Evolutionary conservation across 1,140 invertebrate species (phyloP).

Genomic region (Drosophila funebris): DNA sequence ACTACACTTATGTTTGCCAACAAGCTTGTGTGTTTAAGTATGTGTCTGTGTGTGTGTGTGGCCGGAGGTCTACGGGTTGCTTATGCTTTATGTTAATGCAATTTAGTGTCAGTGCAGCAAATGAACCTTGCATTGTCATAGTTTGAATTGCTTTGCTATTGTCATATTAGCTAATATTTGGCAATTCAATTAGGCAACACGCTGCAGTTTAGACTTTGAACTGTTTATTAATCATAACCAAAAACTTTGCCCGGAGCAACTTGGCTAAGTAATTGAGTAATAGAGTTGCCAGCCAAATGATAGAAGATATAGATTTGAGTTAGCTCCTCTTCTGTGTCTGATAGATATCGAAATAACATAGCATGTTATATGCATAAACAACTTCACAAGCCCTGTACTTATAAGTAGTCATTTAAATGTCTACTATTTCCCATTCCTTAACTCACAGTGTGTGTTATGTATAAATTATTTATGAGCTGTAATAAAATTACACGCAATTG

Average conservation of each 20-base stretch:
- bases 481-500: constrained; percentile 71
- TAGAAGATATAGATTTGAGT: too few species aligned
- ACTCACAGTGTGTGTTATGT: too few species aligned
- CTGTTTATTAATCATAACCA: too few species aligned
- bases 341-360: background rate
- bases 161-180: background rate
- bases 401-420: too few species aligned
- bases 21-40: constrained; percentile 33
- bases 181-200: too few species aligned
- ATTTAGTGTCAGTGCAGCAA: constrained; percentile 67
- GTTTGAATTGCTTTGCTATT: background rate
- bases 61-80: background rate
- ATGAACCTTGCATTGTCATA: constrained; percentile 50
- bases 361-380: constrained; percentile 51
- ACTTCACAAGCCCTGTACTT: constrained; percentile 38
- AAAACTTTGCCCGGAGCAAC: background rate
- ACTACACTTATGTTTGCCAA: constrained; percentile 39
- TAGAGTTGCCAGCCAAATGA: too few species aligned
- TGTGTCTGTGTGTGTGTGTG: background rate
- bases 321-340: background rate
- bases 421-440: too few species aligned
- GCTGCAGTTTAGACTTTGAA: too few species aligned
- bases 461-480: constrained; percentile 78
- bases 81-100: constrained; percentile 69
- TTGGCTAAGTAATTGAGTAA: too few species aligned